These are phyloP conservation scores for Ancistrus triradiatus DNA, from an alignment of 2,113 vertebrate species.

Conservation along the genomic window DNA sequence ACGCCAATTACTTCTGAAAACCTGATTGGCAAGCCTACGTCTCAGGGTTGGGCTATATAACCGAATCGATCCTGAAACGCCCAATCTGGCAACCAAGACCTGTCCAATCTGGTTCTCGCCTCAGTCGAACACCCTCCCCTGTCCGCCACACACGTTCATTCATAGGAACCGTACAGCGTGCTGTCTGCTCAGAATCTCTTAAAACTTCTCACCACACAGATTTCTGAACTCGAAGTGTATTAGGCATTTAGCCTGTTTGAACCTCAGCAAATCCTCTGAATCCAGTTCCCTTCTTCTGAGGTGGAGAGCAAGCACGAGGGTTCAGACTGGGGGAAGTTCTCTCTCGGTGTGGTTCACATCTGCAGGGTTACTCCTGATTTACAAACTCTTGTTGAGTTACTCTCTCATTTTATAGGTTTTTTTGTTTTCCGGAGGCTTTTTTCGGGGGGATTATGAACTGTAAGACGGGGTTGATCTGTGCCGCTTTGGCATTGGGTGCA, in stretches of 20 bases:
- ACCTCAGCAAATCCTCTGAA: too few species aligned
- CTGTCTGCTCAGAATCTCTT: background rate
- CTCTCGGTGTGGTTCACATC: background rate
- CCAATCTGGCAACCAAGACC: slow-evolving; percentile 16
- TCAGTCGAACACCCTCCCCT: background rate
- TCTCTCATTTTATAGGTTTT: background rate
- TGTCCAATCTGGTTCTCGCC: background rate
- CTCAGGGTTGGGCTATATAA: too few species aligned
- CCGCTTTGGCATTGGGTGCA: slow-evolving; percentile 53
- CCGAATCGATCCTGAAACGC: too few species aligned
- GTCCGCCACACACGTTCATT: background rate
- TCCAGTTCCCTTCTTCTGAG: background rate
- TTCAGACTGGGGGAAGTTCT: background rate
- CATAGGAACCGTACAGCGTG: background rate
- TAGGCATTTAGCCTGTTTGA: background rate
- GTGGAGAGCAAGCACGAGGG: background rate
- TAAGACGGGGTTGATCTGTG: slow-evolving; percentile 55
- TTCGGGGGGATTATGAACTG: slow-evolving; percentile 58
- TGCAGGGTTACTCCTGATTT: background rate
- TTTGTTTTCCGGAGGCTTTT: background rate
- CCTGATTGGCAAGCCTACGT: too few species aligned
- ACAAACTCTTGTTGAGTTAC: background rate
- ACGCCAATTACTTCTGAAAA: too few species aligned
- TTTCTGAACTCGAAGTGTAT: background rate
- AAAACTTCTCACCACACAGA: background rate